Base-by-base conservation (phyloP, 2,888 invertebrate species). In the Philonicus albiceps region DNA sequence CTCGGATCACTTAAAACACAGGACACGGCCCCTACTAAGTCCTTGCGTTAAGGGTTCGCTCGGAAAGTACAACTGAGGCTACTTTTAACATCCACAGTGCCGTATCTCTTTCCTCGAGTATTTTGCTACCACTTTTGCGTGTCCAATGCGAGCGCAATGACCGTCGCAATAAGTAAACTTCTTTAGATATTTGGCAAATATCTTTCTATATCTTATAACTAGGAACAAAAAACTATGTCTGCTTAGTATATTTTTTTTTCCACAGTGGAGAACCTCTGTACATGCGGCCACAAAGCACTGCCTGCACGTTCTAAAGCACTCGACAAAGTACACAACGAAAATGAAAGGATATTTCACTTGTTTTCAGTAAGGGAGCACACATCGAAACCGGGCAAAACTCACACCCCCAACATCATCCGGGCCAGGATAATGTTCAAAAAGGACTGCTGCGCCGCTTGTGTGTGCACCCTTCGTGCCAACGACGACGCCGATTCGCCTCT, bases 291-390 rank as follows among this genome's bases (percentile, higher is more conserved):
- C 37, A 84, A 73, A 84, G 84, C 72, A 73, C 55, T 84, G 31
- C 73, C 40, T 43, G 27, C 84, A 84, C 73, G 84, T 84, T 84
- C 84, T 84, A 75, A 75, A 85, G 74, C 22, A 78, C 86, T 86
- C 87, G 85, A 83, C 86, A 85, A 74, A 83, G 55, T 85, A 86
- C 73, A 81, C 85, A 87, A 86, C 86, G 87, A 86, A 87, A 87
- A 87, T 87, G 87, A 87, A 87, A 87, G 86, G 87, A 86, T 85
- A 87, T 86, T 53, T 86, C 27, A 43, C 73, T 86, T 86, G 64
- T 76, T 85, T 75, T 85, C 8, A 86, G 64, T 64, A 27, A 64
- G 27, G 64, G 22, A 76, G 86, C 27, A 86, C 22, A 11, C 75
- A 85, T 75, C 49, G 27, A 75, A 2, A 64, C 22, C 74, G 53